These are phyloP conservation scores for Melanotaenia duboulayi DNA, from an alignment of 2,113 vertebrate genomes.

Conservation along the genomic window DNA sequence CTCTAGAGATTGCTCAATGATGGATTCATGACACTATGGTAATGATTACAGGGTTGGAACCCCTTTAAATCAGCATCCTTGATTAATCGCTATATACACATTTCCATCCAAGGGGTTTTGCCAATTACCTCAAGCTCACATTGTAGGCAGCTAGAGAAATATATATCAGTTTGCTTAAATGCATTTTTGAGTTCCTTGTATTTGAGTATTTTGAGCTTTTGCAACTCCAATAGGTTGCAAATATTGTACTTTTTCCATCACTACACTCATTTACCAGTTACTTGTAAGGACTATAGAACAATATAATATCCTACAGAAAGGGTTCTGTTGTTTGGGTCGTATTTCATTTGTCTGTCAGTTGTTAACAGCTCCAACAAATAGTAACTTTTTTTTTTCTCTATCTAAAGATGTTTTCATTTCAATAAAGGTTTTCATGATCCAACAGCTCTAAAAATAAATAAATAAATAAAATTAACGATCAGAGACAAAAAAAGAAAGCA, in stretches of 20 bases:
- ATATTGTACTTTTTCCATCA: too few species aligned
- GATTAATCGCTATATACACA: conserved; percentile 5
- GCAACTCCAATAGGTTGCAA: not conserved
- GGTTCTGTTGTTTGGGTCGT: too few species aligned
- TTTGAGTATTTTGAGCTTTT: too few species aligned
- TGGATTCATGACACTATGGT: conserved; percentile 32
- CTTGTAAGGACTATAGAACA: too few species aligned
- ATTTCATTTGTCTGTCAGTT: too few species aligned
- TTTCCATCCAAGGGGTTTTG: not conserved
- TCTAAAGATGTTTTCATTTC: not conserved
- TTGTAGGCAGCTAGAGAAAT: not conserved
- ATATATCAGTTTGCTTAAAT: not conserved
- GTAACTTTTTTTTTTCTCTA: too few species aligned
- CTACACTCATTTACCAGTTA: too few species aligned
- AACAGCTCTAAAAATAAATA: not conserved
- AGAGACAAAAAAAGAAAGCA: not conserved
- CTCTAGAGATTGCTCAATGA: not conserved
- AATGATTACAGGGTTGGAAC: conserved; percentile 15
- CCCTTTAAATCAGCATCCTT: conserved; percentile 12
- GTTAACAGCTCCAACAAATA: too few species aligned
- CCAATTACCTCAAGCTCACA: not conserved
- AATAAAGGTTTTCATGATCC: not conserved
- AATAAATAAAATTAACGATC: not conserved
- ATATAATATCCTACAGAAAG: not conserved
- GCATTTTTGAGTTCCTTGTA: too few species aligned